A percentile compares a stretch with the other conserved stretches of the same genome.
Evolutionary conservation across 2,113 vertebrate genomes (phyloP).

Genomic region (Etheostoma cragini): DNA sequence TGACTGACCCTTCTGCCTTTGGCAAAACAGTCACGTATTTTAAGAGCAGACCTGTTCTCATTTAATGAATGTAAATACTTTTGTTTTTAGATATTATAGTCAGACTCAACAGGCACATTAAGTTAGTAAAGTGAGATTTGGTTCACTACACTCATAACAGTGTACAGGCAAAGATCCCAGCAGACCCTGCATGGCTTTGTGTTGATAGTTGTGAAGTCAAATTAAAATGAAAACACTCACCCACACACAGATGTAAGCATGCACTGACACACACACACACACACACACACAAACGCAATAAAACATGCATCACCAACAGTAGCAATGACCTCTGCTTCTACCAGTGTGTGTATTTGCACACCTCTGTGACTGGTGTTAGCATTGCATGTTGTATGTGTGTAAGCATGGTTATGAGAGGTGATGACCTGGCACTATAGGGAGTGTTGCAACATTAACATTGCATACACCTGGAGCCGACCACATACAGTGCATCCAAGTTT

Average conservation of each 20-base stretch:
- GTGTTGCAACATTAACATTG: not conserved
- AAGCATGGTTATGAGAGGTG: not conserved
- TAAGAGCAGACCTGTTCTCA: slow-evolving; percentile 11
- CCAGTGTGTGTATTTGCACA: not conserved
- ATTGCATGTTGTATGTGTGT: not conserved
- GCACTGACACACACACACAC: not conserved
- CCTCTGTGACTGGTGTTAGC: not conserved
- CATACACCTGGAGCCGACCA: not conserved
- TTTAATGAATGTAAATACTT: not conserved
- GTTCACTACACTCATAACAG: not conserved
- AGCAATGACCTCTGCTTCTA: not conserved
- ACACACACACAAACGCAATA: not conserved
- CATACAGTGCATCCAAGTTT: not conserved
- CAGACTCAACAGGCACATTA: not conserved
- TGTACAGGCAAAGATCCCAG: not conserved
- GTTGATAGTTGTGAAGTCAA: slow-evolving; percentile 31
- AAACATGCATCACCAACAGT: not conserved
- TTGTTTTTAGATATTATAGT: slow-evolving; percentile 12
- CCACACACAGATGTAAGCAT: not conserved
- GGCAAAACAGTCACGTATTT: slow-evolving; percentile 15
- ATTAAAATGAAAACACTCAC: slow-evolving; percentile 19
- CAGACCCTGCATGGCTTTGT: slow-evolving; percentile 21
- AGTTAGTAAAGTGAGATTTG: not conserved
- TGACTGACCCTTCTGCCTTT: slow-evolving; percentile 22
- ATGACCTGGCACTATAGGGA: not conserved